Base-by-base conservation (phyloP, 1,140 invertebrate genomes). In the Stegodyphus mimosarum region DNA sequence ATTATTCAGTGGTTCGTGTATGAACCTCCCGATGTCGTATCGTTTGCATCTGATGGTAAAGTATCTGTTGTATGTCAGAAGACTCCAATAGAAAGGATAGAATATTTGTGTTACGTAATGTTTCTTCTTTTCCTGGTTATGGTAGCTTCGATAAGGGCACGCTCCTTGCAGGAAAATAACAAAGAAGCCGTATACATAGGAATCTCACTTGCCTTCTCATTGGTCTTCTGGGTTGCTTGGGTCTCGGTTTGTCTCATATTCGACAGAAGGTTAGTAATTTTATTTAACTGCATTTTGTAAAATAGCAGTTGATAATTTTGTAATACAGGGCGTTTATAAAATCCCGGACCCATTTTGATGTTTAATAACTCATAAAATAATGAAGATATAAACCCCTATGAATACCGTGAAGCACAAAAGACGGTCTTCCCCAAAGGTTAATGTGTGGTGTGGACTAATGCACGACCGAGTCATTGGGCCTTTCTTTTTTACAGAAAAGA, bases 171-270 rank as follows among this genome's bases (percentile, higher is more conserved):
- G 17, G 96, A 98, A 89, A 98, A 98, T 90, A 96, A 97, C 89
- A 92, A 96, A 4, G 97, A 98, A 91, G 95, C 96, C 6, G 93
- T 94, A 4, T 97, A 97, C 90, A 97, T 98, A 80, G 96, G 95
- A 0, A 92, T 96, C 63, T 95, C 96, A 1, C 93, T 96, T 15
- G 95, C 95, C 10, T 93, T 95, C n/a, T 93, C 94, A 60, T 93
- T 97, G n/a, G 95, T 96, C 6, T 93, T 97, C 70, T 98, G 96
- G 96, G 91, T 97, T 70, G 94, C 95, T 15, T 96, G 96, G 95
- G 94, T 88, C 0, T 69, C 80, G 7, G 86, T 87, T 33, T 63
- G 93, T 86, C 91, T 91, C 7, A 88, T 90, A 88, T 86, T 86
- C 64, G 83, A 86, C 15, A 77, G 75, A 72, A 86, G 74, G 83